These are phyloP conservation scores for Phaonia tiefii DNA, from an alignment of 2,888 invertebrate species.

Conservation along the genomic window DNA sequence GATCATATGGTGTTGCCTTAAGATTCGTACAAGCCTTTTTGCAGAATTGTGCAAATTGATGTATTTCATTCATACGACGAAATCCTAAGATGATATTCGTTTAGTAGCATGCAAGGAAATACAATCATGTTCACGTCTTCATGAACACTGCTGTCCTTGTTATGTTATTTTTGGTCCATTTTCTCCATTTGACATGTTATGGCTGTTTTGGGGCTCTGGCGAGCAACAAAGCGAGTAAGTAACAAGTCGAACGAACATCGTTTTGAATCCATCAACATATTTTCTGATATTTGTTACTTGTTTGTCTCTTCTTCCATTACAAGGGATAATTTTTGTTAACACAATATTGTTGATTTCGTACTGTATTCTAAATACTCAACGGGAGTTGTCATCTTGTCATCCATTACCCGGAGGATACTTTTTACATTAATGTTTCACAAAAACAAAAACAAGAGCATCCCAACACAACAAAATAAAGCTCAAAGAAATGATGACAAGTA, in stretches of 20 bases:
- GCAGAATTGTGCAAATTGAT: too few species aligned
- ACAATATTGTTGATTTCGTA: slow-evolving; percentile 57
- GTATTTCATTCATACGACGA: too few species aligned
- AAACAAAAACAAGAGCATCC: slow-evolving; percentile 12
- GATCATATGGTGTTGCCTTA: too few species aligned
- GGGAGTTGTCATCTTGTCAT: slow-evolving; percentile 68
- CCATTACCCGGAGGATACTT: slow-evolving; percentile 63
- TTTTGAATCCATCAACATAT: slow-evolving; percentile 56
- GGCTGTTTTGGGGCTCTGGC: slow-evolving; percentile 41
- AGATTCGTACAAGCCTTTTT: too few species aligned
- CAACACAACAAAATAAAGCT: slow-evolving; percentile 36
- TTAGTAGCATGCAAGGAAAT: too few species aligned
- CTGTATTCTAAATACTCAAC: slow-evolving; percentile 59
- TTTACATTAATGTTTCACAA: slow-evolving; percentile 51
- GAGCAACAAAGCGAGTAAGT: not conserved
- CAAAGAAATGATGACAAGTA: slow-evolving; percentile 55
- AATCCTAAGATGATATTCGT: too few species aligned
- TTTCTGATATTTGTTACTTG: slow-evolving; percentile 35
- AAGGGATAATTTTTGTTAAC: slow-evolving; percentile 52
- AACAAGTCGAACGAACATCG: slow-evolving; percentile 53
- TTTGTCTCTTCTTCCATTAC: slow-evolving; percentile 43
- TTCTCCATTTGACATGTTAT: slow-evolving; percentile 25
- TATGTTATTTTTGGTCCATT: slow-evolving; percentile 14
- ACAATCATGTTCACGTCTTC: too few species aligned
- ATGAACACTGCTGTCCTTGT: not conserved